Conservation (phyloP, 2,888 invertebrate genomes). For the Dasypogon diadema region DNA sequence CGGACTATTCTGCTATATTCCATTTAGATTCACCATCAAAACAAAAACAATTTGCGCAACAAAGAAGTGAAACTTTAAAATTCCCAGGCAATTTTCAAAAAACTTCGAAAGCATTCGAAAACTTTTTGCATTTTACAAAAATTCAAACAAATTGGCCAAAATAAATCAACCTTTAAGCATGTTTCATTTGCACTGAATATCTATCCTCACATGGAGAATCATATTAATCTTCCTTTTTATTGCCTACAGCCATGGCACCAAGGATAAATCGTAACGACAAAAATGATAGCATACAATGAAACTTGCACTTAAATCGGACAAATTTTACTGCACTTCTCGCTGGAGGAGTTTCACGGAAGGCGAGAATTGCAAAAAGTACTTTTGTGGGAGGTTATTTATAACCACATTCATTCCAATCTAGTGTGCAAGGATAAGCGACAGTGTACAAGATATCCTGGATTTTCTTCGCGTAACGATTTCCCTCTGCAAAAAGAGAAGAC, state of each 20-base stretch:
- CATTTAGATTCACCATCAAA: too few relatives aligned
- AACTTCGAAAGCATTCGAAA: neutral
- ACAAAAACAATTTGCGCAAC: too few relatives aligned
- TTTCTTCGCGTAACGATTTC: conserved; percentile 14
- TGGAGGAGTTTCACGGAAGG: neutral
- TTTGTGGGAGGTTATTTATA: conserved; percentile 35
- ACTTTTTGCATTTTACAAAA: neutral
- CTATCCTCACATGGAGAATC: conserved; percentile 28
- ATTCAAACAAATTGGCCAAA: neutral
- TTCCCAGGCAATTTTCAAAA: neutral
- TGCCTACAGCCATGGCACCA: conserved; percentile 32
- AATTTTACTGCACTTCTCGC: conserved; percentile 38
- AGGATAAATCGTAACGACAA: conserved; percentile 47
- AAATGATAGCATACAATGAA: conserved; percentile 45
- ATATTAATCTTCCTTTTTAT: conserved; percentile 42
- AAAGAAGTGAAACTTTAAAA: neutral
- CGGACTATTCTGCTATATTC: too few relatives aligned
- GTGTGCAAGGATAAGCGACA: conserved; percentile 27
- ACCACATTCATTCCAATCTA: conserved; percentile 48
- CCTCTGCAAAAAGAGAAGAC: neutral
- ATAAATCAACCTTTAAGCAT: conserved; percentile 35
- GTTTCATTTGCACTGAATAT: conserved; percentile 4
- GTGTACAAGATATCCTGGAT: conserved; percentile 18
- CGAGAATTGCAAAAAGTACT: conserved; percentile 11
- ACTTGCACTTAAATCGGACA: conserved; percentile 50